Conservation (phyloP, 2,113 vertebrate genomes). For the Ariopsis seemanni region DNA sequence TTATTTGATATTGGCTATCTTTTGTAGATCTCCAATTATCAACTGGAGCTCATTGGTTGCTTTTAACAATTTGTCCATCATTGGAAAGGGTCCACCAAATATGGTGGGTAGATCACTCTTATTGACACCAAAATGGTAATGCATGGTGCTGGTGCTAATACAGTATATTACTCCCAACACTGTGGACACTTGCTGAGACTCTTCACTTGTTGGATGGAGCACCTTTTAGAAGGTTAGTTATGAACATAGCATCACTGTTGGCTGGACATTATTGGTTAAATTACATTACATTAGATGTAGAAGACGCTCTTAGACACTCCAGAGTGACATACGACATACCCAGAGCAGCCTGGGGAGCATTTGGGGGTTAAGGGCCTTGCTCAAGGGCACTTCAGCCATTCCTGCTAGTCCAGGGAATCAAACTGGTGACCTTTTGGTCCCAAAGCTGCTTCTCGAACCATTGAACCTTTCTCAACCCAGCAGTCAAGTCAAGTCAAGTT, state of each 20-base stretch:
- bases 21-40: neutral
- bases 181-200: neutral
- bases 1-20: neutral
- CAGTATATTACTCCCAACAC: neutral
- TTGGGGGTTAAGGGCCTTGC: no score
- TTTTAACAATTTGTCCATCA: neutral
- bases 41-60: neutral
- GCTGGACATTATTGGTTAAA: neutral
- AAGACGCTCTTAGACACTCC: no score
- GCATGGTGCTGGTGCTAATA: neutral
- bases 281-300: no score
- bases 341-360: no score
- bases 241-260: neutral
- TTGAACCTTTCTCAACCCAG: no score
- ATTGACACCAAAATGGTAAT: neutral
- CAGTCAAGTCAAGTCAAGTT: no score
- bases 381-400: no score
- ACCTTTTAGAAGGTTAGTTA: neutral
- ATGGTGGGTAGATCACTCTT: neutral
- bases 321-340: no score
- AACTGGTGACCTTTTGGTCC: no score
- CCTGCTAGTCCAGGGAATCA: no score
- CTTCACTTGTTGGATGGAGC: neutral
- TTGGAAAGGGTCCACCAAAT: neutral
- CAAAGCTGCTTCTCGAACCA: no score